These are phyloP conservation scores for Sebastes flavidus DNA, from an alignment of 2,797 vertebrate species.

Conservation along the genomic window DNA sequence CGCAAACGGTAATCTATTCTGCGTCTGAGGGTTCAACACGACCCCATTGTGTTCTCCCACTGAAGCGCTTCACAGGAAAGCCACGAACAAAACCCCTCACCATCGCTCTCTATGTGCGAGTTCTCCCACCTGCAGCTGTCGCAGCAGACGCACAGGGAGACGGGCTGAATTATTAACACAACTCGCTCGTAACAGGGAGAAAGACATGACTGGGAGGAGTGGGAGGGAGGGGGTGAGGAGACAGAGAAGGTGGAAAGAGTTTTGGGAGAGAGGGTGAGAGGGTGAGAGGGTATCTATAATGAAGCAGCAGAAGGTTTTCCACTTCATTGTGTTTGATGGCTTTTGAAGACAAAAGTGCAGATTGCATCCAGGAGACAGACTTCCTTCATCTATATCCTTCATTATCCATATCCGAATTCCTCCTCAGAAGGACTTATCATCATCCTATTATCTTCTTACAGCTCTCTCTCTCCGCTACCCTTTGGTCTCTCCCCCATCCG, in stretches of 20 bases:
- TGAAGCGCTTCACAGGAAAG: slow-evolving; percentile 45
- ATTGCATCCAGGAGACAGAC: slow-evolving; percentile 24
- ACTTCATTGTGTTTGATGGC: slow-evolving; percentile 11
- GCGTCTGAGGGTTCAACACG: slow-evolving; percentile 44
- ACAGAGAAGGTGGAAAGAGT: neutral
- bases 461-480: slow-evolving; percentile 50
- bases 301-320: neutral
- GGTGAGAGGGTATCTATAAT: neutral
- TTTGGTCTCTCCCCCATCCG: slow-evolving; percentile 65
- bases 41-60: slow-evolving; percentile 56
- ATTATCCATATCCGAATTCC: slow-evolving; percentile 48
- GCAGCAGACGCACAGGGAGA: slow-evolving; percentile 11
- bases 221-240: neutral
- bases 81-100: slow-evolving; percentile 39
- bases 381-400: slow-evolving; percentile 52
- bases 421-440: slow-evolving; percentile 48
- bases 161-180: slow-evolving; percentile 54
- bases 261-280: neutral
- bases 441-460: slow-evolving; percentile 50
- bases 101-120: neutral
- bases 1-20: slow-evolving; percentile 33
- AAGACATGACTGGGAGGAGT: neutral
- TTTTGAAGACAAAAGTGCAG: slow-evolving; percentile 32
- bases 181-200: slow-evolving; percentile 5
- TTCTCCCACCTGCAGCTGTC: slow-evolving; percentile 62